A percentile compares a stretch with the other conserved stretches of the same genome.
Evolutionary conservation across 2,888 invertebrate genomes (phyloP).

Genomic region (Agrochola macilenta): DNA sequence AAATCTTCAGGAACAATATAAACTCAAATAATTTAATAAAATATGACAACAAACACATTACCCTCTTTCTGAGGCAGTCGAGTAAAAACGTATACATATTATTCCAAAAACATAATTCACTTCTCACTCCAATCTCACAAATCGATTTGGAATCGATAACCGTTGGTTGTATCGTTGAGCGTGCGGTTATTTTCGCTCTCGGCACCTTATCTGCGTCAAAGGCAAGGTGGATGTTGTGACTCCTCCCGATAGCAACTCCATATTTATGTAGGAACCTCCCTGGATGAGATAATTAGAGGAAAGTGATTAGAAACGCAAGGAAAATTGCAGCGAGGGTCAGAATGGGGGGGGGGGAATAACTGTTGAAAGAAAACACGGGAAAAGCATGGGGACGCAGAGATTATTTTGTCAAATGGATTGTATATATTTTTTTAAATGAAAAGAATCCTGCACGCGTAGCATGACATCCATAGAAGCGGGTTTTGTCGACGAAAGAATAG

Average conservation of each 20-base stretch:
- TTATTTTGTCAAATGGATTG: background rate
- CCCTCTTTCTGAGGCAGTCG: too few species aligned
- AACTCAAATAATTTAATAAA: background rate
- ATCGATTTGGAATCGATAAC: slow-evolving; percentile 39
- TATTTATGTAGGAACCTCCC: slow-evolving; percentile 35
- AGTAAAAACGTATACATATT: background rate
- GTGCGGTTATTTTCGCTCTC: slow-evolving; percentile 74
- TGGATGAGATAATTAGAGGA: slow-evolving; percentile 43
- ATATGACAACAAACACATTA: background rate
- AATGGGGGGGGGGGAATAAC: background rate
- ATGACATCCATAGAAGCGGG: too few species aligned
- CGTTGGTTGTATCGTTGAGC: slow-evolving; percentile 48
- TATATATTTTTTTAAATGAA: background rate
- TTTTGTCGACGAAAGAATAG: too few species aligned
- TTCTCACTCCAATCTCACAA: slow-evolving; percentile 10
- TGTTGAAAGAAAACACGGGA: slow-evolving; percentile 4
- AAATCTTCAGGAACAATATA: background rate
- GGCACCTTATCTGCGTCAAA: slow-evolving; percentile 74
- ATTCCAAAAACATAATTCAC: background rate
- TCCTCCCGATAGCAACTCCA: slow-evolving; percentile 37
- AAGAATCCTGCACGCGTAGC: background rate
- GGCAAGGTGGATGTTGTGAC: slow-evolving; percentile 36
- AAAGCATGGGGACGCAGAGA: background rate
- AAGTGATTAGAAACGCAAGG: slow-evolving; percentile 31
- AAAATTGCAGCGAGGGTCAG: slow-evolving; percentile 12